Base-by-base conservation (phyloP, 2,113 vertebrate genomes). In the Columba livia region DNA sequence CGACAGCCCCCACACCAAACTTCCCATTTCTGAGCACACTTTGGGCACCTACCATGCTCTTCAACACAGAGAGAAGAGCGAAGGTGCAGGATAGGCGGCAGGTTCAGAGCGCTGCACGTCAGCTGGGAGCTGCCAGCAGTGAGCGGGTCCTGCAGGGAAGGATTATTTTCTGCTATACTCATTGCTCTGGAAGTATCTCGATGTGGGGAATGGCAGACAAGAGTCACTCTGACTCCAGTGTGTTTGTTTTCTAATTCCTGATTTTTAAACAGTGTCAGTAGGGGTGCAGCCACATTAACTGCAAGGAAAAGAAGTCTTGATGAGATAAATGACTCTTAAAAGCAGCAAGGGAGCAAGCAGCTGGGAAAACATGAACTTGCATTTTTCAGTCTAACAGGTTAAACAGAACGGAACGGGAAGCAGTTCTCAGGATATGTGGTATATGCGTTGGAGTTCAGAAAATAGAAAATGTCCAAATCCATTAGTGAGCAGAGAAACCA, bases 1-100 rank as follows among this genome's bases (percentile, higher is more conserved):
- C 6, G 2, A 5, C 53, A 77, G 31, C 16, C 50, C 44, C 51
- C 31, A 44, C 24, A 51, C 60, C 69, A 72, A 67, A 54, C 9
- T 9, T 56, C 2, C 20, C 1, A 5, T 15, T 77, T 23, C 79
- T 64, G 24, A 69, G 85, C 32, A 1, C 2, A 0, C 7, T 21
- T 24, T 1, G 16, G 42, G 73, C 48, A 34, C 31, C 54, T 28
- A 18, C 64, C 13, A 3, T 44, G 24, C 48, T 25, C 19, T 34
- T 5, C 15, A 14, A 25, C 9, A 11, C 4, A 12, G 18, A 16
- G 67, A 56, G 47, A 62, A 66, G 38, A 72, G 53, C 51, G 44
- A 5, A 40, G 1, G 53, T 2, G 10, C 24, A 26, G 32, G n/a
- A 24, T 3, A 32, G 40, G 20, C 8, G 57, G 38, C 25, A 54